Percentiles rank a stretch among this genome's conserved stretches.
Evolutionary conservation across 2,113 vertebrate genomes (phyloP).

Genomic region (Gavia stellata): DNA sequence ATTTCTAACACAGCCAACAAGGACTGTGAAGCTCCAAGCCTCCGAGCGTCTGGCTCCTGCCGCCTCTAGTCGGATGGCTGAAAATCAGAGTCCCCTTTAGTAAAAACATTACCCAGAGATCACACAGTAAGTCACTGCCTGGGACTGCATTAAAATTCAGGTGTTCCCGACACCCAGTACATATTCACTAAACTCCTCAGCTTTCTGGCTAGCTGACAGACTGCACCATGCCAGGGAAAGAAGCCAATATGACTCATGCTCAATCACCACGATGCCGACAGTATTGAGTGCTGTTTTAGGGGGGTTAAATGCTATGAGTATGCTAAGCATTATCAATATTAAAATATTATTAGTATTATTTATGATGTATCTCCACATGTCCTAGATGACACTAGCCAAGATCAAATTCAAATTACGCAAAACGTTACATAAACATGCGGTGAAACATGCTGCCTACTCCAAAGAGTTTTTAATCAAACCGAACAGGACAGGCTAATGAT

Average conservation of each 20-base stretch:
- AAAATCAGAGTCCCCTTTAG: not conserved
- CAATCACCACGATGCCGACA: not conserved
- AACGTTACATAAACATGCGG: slow-evolving; percentile 29
- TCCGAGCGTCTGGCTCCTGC: not conserved
- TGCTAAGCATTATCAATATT: slow-evolving; percentile 44
- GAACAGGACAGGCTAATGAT: slow-evolving; percentile 28
- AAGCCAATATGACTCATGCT: slow-evolving; percentile 48
- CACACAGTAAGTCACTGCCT: not conserved
- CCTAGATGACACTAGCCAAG: slow-evolving; percentile 3
- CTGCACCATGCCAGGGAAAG: slow-evolving; percentile 35
- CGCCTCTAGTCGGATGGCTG: not conserved
- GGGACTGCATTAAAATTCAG: not conserved
- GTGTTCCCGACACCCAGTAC: not conserved
- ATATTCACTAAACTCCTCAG: not conserved
- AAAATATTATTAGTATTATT: slow-evolving; percentile 56
- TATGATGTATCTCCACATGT: slow-evolving; percentile 4
- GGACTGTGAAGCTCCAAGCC: not conserved
- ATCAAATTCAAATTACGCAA: slow-evolving; percentile 14
- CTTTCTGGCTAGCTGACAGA: slow-evolving; percentile 24
- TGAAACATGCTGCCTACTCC: slow-evolving; percentile 7
- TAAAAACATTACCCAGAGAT: not conserved
- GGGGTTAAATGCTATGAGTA: not conserved
- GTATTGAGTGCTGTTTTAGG: not conserved
- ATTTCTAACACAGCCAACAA: not conserved
- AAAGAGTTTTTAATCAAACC: slow-evolving; percentile 3